Evolutionary conservation across 1,140 invertebrate genomes (phyloP).

Genomic region (Pissodes strobi): DNA sequence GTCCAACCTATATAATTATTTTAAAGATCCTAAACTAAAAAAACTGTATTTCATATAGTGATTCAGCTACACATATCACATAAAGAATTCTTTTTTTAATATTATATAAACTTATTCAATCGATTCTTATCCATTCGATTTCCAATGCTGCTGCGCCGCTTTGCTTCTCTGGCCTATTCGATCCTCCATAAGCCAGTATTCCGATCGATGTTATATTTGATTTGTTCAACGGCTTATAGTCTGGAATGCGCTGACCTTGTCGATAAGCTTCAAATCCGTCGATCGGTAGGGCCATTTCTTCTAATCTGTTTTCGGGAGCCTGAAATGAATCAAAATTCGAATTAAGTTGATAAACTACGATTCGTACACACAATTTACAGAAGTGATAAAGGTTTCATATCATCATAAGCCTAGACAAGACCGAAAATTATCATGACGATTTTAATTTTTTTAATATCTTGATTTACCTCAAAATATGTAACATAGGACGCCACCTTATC

Average conservation of each 20-base stretch:
- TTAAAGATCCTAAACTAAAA: too few species aligned
- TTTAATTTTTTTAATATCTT: too few species aligned
- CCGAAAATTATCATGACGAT: too few species aligned
- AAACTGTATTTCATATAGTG: too few species aligned
- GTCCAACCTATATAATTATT: too few species aligned
- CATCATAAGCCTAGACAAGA: too few species aligned
- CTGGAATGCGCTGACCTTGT: conserved; percentile 55
- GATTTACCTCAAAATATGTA: conserved; percentile 4
- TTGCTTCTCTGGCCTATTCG: conserved; percentile 68
- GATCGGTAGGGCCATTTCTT: conserved; percentile 1
- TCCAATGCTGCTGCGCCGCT: conserved; percentile 68
- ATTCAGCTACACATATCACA: too few species aligned
- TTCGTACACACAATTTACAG: not conserved
- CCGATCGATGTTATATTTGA: conserved; percentile 67
- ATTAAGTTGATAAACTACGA: not conserved
- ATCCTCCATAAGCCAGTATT: conserved; percentile 71
- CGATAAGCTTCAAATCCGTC: conserved; percentile 16
- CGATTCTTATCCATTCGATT: conserved; percentile 66
- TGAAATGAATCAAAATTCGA: not conserved
- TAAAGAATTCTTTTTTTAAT: too few species aligned
- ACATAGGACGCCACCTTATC: not conserved
- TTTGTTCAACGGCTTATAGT: conserved; percentile 63
- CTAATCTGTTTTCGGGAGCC: conserved; percentile 1
- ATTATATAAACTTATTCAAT: not conserved
- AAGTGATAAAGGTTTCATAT: not conserved